Conservation (phyloP, 2,113 vertebrate genomes). For the Xerus inauris region DNA sequence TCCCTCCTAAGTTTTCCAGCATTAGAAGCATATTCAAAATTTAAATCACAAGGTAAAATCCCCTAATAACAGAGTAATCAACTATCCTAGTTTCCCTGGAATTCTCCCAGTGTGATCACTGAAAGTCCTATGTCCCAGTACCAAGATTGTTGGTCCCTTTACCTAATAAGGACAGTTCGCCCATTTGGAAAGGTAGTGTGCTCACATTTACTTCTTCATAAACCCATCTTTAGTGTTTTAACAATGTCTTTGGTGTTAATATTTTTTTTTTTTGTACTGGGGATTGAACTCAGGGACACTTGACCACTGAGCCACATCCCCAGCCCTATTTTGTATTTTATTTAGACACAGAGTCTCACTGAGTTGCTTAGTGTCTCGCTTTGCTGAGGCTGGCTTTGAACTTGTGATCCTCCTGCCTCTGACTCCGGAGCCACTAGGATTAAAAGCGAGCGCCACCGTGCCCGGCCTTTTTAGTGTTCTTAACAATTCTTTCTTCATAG, state of each 20-base stretch:
- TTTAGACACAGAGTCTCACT: too few species aligned
- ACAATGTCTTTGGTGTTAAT: neutral
- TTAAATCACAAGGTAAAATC: constrained; percentile 18
- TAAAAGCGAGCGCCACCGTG: too few species aligned
- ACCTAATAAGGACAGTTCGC: constrained; percentile 52
- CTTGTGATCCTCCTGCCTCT: too few species aligned
- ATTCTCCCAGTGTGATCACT: constrained; percentile 17
- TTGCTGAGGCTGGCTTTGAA: too few species aligned
- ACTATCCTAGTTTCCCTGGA: constrained; percentile 14
- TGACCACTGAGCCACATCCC: too few species aligned
- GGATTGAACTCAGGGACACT: too few species aligned
- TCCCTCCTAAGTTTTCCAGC: constrained; percentile 37
- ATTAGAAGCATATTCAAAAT: constrained; percentile 51
- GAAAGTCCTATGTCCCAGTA: neutral
- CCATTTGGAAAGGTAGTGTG: constrained; percentile 36
- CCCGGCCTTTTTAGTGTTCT: neutral
- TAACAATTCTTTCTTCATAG: constrained; percentile 45
- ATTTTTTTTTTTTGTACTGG: too few species aligned
- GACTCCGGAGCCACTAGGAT: too few species aligned
- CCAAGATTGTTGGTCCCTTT: neutral
- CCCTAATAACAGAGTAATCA: constrained; percentile 33
- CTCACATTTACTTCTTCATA: constrained; percentile 45
- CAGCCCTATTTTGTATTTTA: too few species aligned
- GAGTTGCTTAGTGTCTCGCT: too few species aligned
- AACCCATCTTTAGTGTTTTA: neutral